Base-by-base conservation (phyloP, 2,888 invertebrate genomes). In the Xestia sexstrigata region DNA sequence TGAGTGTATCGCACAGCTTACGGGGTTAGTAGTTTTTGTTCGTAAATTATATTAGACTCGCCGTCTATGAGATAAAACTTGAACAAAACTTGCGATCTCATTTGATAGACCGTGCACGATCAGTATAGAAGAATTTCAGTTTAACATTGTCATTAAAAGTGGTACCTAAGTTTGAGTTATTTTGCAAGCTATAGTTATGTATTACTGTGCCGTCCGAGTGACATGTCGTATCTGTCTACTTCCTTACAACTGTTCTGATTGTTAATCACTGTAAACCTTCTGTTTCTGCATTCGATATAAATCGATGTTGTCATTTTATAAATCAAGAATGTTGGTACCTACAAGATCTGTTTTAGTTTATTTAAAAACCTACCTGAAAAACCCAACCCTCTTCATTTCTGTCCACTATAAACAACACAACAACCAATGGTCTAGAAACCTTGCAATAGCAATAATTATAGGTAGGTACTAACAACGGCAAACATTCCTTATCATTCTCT, bases 21-120 rank as follows among this genome's bases (percentile, higher is more conserved):
- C 47, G 6, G 17, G 20, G 47, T 63, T 47, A 78, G 30, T 39
- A 78, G 30, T 35, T 58, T 66, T 65, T 39, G 17, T 55, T 55
- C 35, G 52, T 26, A 17, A 52, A 20, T 65, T 11, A 6, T 39
- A 17, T 47, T 11, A 7, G 55, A 45, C 45, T 45, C 13, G 45
- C 42, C 42, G 42, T 11, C 42, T 11, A 45, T 39, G 35, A 2
- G 1, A 35, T 35, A 35, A 3, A 35, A 35, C 35, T 35, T 35
- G 35, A 35, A 35, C 35, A 35, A 35, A 35, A 35, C 35, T 35
- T 35, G 35, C 35, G 6, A 6, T 35, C 35, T 5, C 35, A 35
- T 35, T 6, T 35, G 35, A 4, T 35, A 35, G 6, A 6, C 35
- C 35, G 35, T 35, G 35, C 35, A 35, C 17, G 47, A 20, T 49